These are phyloP conservation scores for Pachydiplax longipennis DNA, from an alignment of 2,888 invertebrate genomes.

Conservation along the genomic window DNA sequence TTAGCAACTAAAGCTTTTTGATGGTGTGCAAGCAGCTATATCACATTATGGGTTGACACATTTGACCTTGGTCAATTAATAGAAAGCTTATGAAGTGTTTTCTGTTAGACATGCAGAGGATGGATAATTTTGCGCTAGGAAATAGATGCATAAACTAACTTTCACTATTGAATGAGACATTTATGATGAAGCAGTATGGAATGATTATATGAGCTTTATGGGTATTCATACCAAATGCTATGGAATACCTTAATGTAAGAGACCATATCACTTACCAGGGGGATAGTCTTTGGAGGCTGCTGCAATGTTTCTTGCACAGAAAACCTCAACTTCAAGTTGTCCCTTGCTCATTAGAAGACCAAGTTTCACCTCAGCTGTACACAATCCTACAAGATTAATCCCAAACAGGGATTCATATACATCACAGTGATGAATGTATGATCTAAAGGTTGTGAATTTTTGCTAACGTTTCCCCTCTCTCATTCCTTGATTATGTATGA, in stretches of 20 bases:
- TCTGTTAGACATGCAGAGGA: background rate
- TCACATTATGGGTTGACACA: background rate
- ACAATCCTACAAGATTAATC: conserved; percentile 41
- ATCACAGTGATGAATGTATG: background rate
- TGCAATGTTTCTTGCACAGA: conserved; percentile 74
- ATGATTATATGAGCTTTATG: background rate
- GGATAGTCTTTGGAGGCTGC: conserved; percentile 74
- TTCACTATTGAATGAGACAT: background rate
- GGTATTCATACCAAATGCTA: background rate
- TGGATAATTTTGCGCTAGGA: background rate
- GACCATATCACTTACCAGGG: conserved; percentile 61
- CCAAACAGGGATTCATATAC: conserved; percentile 14
- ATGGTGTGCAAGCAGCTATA: background rate
- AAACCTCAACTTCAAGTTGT: conserved; percentile 87
- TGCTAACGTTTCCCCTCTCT: background rate
- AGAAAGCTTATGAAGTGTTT: background rate
- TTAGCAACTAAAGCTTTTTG: background rate
- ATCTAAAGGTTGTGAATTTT: background rate
- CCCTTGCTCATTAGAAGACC: conserved; percentile 91
- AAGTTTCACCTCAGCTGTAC: conserved; percentile 79
- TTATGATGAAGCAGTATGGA: background rate
- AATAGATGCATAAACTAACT: background rate
- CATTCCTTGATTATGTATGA: too few relatives aligned
- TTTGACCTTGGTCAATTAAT: background rate
- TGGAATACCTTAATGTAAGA: background rate